A percentile compares a stretch with the other conserved stretches of the same genome.
These are phyloP conservation scores for Mus spicilegus DNA, from an alignment of 2,113 vertebrate genomes.

Conservation along the genomic window DNA sequence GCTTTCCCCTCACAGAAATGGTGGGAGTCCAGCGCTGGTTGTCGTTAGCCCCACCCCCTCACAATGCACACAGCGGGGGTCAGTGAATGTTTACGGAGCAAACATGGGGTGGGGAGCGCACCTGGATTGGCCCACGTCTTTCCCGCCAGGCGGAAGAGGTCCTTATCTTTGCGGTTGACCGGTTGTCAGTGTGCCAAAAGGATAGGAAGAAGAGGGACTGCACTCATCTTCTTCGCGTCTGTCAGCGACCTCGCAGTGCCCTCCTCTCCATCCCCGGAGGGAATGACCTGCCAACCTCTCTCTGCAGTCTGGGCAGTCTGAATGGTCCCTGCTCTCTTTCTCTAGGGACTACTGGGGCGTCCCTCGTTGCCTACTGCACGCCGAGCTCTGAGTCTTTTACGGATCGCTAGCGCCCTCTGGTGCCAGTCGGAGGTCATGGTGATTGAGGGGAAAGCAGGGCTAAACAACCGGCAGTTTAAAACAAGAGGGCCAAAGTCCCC, in stretches of 20 bases:
- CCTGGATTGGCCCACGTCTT: neutral
- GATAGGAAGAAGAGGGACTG: neutral
- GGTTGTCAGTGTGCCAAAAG: slow-evolving; percentile 20
- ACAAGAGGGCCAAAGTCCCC: too few relatives aligned
- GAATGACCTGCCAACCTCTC: neutral
- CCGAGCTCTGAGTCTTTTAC: neutral
- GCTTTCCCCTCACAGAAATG: neutral
- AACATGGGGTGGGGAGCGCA: neutral
- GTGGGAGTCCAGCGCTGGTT: neutral
- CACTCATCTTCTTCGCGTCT: neutral
- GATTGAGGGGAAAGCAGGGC: neutral
- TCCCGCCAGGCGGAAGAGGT: slow-evolving; percentile 31
- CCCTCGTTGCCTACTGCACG: accelerated
- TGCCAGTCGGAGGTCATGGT: neutral
- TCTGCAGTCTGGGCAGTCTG: too few relatives aligned
- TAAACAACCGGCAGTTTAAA: accelerated
- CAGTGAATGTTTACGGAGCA: slow-evolving; percentile 60
- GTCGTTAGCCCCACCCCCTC: neutral
- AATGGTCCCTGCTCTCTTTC: neutral
- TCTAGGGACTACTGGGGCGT: too few relatives aligned
- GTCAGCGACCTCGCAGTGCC: neutral
- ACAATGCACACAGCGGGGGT: slow-evolving; percentile 47
- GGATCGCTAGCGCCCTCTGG: slow-evolving; percentile 73
- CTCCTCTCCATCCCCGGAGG: neutral
- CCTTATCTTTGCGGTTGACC: slow-evolving; percentile 63